Base-by-base conservation (phyloP, 2,797 vertebrate genomes). In the Knipowitschia caucasica region DNA sequence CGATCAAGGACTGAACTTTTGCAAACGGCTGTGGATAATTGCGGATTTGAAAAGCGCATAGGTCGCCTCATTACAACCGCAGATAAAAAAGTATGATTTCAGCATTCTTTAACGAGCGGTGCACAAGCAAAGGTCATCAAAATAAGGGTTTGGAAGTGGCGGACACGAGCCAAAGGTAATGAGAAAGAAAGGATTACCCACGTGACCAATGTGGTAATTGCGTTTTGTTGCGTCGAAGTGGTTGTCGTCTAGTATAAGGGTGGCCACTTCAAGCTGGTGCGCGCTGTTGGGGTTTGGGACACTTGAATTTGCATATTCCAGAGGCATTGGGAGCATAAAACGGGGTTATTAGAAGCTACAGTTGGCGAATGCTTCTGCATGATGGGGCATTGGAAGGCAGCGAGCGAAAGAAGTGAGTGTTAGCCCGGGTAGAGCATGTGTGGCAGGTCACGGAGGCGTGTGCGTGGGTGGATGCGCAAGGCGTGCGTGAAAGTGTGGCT, bases 1-100 rank as follows among this genome's bases (percentile, higher is more conserved):
- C 69, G 77, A 89, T 89, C 89, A 90, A 76, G 89, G 89, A 87
- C 84, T 90, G 89, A 90, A 91, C 88, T 90, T 91, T 89, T 84
- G 81, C 86, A 80, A 82, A 90, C 87, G 88, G 88, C 86, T 88
- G 86, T 62, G 75, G 77, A 80, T 91, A 89, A 89, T 90, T 89
- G 86, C 85, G 62, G 77, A 88, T 86, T 75, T 82, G 78, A 83
- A 84, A 85, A 75, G 83, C 80, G 82, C 82, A 83, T 76, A 70
- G 50, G 74, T 82, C 73, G 71, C 80, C 85, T 90, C 85, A 84
- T 91, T 89, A 89, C 34, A 60, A 75, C 75, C 78, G 57, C 73
- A 66, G 78, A 87, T 82, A 85, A 85, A 84, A 85, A 86, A 84
- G 83, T 88, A 77, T 83, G 81, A 88, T 83, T 84, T n/a, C 84